Percentiles rank a stretch among this genome's conserved stretches.
Evolutionary conservation across 1,140 invertebrate genomes (phyloP).

Genomic region (Hesperophylax magnus): DNA sequence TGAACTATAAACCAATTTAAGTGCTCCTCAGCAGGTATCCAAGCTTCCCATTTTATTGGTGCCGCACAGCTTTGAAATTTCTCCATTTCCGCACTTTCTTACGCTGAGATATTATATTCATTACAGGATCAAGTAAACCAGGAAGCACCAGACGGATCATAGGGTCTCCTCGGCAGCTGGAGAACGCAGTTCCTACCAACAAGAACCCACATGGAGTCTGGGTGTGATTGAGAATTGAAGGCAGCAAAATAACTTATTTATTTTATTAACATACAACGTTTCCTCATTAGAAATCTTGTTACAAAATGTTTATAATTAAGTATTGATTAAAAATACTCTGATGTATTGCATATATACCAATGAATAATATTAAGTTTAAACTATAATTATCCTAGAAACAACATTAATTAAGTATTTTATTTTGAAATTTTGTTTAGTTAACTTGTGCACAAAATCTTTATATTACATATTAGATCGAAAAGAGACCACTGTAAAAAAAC

Average conservation of each 20-base stretch:
- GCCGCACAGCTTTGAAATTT: no score
- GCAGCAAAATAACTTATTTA: constrained; percentile 51
- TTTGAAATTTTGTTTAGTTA: constrained; percentile 63
- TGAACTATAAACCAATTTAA: no score
- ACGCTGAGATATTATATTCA: background rate
- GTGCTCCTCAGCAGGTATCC: no score
- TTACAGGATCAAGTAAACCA: constrained; percentile 83
- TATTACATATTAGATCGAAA: no score
- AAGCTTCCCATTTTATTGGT: no score
- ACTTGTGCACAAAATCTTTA: constrained; percentile 67
- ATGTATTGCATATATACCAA: constrained; percentile 49
- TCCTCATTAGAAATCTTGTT: background rate
- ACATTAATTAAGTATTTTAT: constrained; percentile 24
- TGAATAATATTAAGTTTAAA: constrained; percentile 41
- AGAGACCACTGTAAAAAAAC: no score
- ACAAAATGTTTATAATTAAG: constrained; percentile 10
- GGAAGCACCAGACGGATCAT: constrained; percentile 91
- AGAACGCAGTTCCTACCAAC: constrained; percentile 91
- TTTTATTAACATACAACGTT: constrained; percentile 40
- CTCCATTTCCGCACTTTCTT: no score
- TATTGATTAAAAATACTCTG: constrained; percentile 13
- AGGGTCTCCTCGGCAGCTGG: constrained; percentile 89
- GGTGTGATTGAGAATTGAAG: constrained; percentile 76
- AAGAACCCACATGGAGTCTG: constrained; percentile 97
- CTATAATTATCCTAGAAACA: constrained; percentile 39